Conservation (phyloP, 1,140 invertebrate genomes). For the Trialeurodes vaporariorum region DNA sequence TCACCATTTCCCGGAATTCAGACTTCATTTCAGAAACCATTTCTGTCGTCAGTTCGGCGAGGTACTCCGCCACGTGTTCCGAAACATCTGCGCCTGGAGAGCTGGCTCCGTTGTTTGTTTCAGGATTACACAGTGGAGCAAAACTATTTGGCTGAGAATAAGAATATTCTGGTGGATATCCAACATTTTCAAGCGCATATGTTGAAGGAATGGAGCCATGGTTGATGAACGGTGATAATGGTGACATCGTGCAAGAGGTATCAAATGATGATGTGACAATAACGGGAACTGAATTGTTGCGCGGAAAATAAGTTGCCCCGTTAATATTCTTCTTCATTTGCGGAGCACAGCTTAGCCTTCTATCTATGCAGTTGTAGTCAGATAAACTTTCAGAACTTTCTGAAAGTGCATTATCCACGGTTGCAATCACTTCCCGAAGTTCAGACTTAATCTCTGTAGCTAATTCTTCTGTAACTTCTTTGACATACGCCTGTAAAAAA, state of each 20-base stretch:
- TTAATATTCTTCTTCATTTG: neutral
- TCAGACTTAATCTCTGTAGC: conserved; percentile 70
- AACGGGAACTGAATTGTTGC: conserved; percentile 10
- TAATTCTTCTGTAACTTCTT: conserved; percentile 60
- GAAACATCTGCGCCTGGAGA: conserved; percentile 46
- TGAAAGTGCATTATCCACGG: conserved; percentile 60
- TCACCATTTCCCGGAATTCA: conserved; percentile 51
- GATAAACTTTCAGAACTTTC: conserved; percentile 37
- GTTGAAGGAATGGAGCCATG: neutral
- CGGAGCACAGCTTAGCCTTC: neutral
- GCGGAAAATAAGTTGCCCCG: conserved; percentile 1
- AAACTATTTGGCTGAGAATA: neutral
- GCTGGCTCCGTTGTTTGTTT: neutral
- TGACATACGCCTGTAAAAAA: conserved; percentile 54
- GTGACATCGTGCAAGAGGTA: neutral
- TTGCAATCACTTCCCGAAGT: conserved; percentile 62
- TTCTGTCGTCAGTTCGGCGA: conserved; percentile 60
- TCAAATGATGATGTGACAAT: conserved; percentile 2
- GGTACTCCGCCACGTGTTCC: conserved; percentile 56
- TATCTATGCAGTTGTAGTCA: neutral
- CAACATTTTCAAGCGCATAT: neutral
- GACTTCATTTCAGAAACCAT: conserved; percentile 67
- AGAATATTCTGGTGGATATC: neutral
- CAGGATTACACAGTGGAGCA: neutral
- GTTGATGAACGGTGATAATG: neutral